phyloP scores from a whole-genome alignment of 2,797 vertebrate species.

The Otolemur crassicaudatus region DNA sequence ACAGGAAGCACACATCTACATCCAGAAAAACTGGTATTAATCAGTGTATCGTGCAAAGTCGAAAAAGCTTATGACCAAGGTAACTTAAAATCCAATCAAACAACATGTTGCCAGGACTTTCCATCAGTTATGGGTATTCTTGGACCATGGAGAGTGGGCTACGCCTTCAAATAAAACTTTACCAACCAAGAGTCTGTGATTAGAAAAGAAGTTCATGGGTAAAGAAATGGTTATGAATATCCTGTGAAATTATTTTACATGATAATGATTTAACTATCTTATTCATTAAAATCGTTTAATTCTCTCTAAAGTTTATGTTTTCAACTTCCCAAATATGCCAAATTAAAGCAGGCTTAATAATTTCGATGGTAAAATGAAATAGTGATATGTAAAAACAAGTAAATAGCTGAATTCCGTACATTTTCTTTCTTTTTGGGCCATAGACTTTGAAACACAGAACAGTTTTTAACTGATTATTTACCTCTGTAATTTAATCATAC shows the following conservation, averaged over 20 bases:
- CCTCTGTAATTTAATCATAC: slow-evolving; percentile 23
- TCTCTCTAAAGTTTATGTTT: slow-evolving; percentile 46
- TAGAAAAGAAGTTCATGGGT: neutral
- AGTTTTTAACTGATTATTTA: neutral
- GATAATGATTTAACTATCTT: slow-evolving; percentile 46
- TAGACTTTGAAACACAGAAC: neutral
- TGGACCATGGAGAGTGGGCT: neutral
- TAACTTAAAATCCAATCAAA: slow-evolving; percentile 37
- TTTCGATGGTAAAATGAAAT: neutral
- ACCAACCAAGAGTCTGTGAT: slow-evolving; percentile 45
- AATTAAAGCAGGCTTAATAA: slow-evolving; percentile 40
- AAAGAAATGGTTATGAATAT: slow-evolving; percentile 65
- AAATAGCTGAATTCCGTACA: neutral
- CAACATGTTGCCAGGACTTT: neutral
- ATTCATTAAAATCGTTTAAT: slow-evolving; percentile 57
- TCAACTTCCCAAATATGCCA: slow-evolving; percentile 51
- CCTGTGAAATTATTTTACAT: slow-evolving; percentile 54
- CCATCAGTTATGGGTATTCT: slow-evolving; percentile 18
- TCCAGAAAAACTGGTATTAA: neutral
- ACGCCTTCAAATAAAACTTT: slow-evolving; percentile 61
- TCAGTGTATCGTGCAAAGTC: neutral
- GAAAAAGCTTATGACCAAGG: slow-evolving; percentile 45
- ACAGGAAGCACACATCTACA: neutral
- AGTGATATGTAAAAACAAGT: neutral
- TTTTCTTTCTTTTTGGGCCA: slow-evolving; percentile 24